Base-by-base conservation (phyloP, 2,113 vertebrate species). In the Trichechus manatus region DNA sequence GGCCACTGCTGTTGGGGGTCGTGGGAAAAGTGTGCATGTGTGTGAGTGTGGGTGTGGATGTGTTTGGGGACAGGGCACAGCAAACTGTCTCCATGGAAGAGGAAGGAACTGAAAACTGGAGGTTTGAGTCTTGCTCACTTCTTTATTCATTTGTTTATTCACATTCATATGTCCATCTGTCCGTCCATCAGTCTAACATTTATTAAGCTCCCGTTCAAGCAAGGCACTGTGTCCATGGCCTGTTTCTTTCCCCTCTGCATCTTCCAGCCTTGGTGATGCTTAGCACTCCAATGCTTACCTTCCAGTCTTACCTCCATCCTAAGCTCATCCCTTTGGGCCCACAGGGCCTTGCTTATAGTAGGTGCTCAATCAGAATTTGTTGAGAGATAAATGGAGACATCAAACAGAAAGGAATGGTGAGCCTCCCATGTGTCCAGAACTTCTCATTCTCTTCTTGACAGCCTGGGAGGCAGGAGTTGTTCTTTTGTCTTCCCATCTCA, bases 391-490 rank as follows among this genome's bases (percentile, higher is more conserved):
- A 31, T 7, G 8, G 79, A 66, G 66, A 68, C 3, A 23, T 42
- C 7, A 5, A 33, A 74, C 27, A 84, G 85, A 50, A 44, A 72
- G 27, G 17, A 74, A 20, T 8, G 3, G 74, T 14, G 33, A 81
- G n/a, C 22, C 9, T 25, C n/a, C 0, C 0, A 0, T 5, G 17
- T n/a, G 9, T 42, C n/a, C 47, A 36, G 84, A 17, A 6, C 27
- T 14, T 64, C 56, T 50, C 17, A 0, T 44, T 64, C 23, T 86
- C 27, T 42, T 61, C 47, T 47, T 0, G 17, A 70, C 61, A 36
- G 9, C 27, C 11, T 22, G 20, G 29, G 53, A 25, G 47, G 6
- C 68, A 56, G 50, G 20, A 42, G 23, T 23, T 29, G 6, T 23
- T 89, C 1, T 22, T 31, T 42, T 22, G 7, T 50, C 1, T 4